phyloP scores from a whole-genome alignment of 2,888 invertebrate genomes.

The Tiliacea aurago region DNA sequence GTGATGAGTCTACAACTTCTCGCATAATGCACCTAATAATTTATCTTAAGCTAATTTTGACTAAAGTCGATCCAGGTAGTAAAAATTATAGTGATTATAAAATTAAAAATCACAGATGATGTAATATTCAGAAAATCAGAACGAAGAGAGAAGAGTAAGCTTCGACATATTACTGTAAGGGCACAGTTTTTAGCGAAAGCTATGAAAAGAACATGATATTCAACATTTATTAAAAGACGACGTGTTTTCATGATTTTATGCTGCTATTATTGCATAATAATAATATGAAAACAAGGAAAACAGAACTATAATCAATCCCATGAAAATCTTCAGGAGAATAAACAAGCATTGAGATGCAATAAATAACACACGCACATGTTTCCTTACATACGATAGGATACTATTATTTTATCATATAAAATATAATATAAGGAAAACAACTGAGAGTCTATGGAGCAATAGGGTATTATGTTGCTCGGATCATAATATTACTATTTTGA shows the following conservation, averaged over 20 bases:
- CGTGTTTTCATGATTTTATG: background rate
- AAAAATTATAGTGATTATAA: background rate
- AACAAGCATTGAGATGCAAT: slow-evolving; percentile 59
- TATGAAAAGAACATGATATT: background rate
- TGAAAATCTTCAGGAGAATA: slow-evolving; percentile 45
- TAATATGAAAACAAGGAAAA: slow-evolving; percentile 26
- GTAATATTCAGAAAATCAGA: background rate
- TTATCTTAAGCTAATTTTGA: background rate
- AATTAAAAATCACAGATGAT: background rate
- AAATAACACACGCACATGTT: slow-evolving; percentile 56
- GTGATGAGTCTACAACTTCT: background rate
- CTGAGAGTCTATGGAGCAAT: slow-evolving; percentile 9
- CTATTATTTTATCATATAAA: slow-evolving; percentile 52
- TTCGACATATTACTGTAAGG: background rate
- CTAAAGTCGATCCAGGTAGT: background rate
- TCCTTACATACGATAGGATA: slow-evolving; percentile 52
- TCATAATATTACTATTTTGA: background rate
- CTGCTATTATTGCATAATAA: background rate
- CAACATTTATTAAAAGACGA: background rate
- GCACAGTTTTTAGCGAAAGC: background rate
- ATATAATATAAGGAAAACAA: slow-evolving; percentile 49
- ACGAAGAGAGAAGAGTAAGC: background rate
- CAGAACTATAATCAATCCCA: slow-evolving; percentile 22
- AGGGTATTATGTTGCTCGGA: background rate
- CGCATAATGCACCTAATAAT: no score